phyloP scores from a whole-genome alignment of 2,113 vertebrate genomes.

The Urocynchramus pylzowi region DNA sequence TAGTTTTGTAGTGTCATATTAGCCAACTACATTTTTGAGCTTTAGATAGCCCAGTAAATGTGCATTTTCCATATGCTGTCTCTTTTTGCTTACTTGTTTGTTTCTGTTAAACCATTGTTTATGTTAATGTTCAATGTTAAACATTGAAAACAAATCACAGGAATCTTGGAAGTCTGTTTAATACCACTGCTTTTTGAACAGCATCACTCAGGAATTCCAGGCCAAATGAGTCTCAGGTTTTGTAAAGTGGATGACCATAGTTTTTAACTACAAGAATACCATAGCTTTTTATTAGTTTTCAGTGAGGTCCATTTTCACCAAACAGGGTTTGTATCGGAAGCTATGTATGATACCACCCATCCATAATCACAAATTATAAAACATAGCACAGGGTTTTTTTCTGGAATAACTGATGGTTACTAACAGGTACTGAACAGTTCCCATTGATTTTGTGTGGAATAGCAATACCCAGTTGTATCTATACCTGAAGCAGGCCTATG shows the following conservation, averaged over 20 bases:
- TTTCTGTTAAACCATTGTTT: not conserved
- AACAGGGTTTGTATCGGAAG: not conserved
- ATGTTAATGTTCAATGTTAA: too few species aligned
- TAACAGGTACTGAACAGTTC: not conserved
- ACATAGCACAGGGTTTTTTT: not conserved
- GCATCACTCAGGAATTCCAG: not conserved
- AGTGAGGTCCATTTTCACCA: not conserved
- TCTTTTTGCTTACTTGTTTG: not conserved
- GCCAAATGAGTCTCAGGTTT: not conserved
- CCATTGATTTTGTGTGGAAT: not conserved
- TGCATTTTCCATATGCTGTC: not conserved
- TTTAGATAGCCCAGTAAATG: not conserved
- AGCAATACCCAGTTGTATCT: not conserved
- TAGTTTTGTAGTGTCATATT: not conserved
- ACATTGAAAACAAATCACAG: not conserved
- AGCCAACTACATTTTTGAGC: not conserved
- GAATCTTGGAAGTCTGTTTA: not conserved
- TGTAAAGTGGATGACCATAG: not conserved
- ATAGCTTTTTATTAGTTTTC: not conserved
- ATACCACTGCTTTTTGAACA: not conserved
- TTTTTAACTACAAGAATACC: not conserved
- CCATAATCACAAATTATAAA: not conserved
- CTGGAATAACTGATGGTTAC: not conserved
- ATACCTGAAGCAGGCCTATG: not conserved
- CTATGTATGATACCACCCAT: not conserved